Evolutionary conservation across 2,113 vertebrate species (phyloP).

Genomic region (Zootoca vivipara): DNA sequence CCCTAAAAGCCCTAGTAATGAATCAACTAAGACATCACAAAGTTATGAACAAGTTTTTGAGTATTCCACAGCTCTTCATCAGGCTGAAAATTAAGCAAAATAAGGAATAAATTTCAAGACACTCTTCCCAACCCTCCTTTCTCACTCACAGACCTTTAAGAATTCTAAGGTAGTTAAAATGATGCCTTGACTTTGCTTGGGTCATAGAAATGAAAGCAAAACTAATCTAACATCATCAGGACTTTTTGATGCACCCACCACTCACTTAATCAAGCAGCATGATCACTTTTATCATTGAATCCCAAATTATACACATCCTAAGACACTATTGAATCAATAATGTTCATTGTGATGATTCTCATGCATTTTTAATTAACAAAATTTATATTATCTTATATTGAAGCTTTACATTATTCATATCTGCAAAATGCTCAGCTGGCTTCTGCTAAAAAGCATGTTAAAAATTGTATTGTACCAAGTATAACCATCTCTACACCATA

Average conservation of each 20-base stretch:
- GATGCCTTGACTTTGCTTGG: not conserved
- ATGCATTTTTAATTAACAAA: not conserved
- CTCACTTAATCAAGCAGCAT: not conserved
- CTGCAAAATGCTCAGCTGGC: not conserved
- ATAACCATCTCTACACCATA: not conserved
- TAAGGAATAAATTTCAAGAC: not conserved
- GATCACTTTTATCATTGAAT: not conserved
- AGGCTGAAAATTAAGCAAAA: not conserved
- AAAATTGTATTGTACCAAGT: not conserved
- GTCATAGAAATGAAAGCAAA: not conserved
- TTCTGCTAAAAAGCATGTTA: not conserved
- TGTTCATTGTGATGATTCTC: not conserved
- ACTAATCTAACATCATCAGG: not conserved
- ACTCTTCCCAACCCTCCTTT: not conserved
- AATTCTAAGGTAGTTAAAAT: not conserved
- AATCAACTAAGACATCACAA: not conserved
- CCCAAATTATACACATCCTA: not conserved
- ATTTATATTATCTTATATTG: not conserved
- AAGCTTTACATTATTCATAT: not conserved
- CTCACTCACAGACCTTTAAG: not conserved
- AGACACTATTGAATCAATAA: not conserved
- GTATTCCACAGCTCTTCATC: no score
- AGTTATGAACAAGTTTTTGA: not conserved
- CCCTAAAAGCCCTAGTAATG: no score
- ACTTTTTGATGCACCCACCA: not conserved